Conservation (phyloP, 2,888 invertebrate genomes). For the Plebejus anna region DNA sequence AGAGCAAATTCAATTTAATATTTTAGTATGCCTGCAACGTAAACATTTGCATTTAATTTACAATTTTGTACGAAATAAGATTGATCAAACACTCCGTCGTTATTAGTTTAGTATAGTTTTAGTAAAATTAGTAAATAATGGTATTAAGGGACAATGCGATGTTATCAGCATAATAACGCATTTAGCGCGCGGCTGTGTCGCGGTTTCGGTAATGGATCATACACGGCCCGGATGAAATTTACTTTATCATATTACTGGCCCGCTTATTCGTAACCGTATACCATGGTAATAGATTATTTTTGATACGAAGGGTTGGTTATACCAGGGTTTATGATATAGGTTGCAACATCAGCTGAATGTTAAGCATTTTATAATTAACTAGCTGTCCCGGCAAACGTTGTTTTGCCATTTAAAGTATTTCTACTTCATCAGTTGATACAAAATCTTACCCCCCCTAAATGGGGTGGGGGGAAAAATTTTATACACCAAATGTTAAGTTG, state of each 20-base stretch:
- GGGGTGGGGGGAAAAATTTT: too few species aligned
- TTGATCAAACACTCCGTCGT: background rate
- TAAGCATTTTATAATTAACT: too few species aligned
- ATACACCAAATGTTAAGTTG: too few species aligned
- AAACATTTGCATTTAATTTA: slow-evolving; percentile 35
- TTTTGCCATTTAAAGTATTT: too few species aligned
- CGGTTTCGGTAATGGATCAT: slow-evolving; percentile 25
- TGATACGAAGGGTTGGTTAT: too few species aligned
- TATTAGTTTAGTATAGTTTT: background rate
- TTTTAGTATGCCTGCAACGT: background rate
- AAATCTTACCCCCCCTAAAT: too few species aligned
- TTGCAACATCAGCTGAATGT: too few species aligned
- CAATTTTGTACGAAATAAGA: background rate
- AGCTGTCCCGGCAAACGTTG: too few species aligned
- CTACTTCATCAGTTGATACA: too few species aligned
- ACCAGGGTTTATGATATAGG: too few species aligned
- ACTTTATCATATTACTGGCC: background rate
- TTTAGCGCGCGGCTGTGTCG: background rate
- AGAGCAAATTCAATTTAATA: background rate
- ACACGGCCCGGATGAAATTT: background rate
- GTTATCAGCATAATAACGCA: slow-evolving; percentile 20
- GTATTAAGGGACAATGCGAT: background rate
- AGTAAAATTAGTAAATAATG: slow-evolving; percentile 20
- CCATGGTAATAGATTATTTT: background rate
- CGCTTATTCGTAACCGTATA: background rate